Conservation (phyloP, 2,113 vertebrate genomes). For the Datnioides undecimradiatus region DNA sequence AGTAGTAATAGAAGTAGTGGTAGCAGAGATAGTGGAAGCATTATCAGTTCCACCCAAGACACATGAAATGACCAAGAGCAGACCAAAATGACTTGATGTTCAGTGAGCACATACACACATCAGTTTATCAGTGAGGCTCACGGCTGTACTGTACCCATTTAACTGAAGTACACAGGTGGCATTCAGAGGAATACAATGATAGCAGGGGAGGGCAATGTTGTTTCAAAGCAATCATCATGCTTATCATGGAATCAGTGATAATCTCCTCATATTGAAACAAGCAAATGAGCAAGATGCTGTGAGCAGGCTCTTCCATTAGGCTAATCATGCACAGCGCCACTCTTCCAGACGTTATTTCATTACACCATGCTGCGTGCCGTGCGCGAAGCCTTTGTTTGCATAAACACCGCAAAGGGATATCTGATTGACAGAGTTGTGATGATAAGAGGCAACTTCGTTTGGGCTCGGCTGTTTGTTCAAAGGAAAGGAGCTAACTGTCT, state of each 20-base stretch:
- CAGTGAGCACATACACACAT: not conserved
- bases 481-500: conserved; percentile 28
- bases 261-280: conserved; percentile 70
- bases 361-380: conserved; percentile 14
- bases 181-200: conserved; percentile 23
- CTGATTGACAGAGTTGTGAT: conserved; percentile 57
- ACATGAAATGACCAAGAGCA: not conserved
- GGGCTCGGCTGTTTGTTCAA: conserved; percentile 49
- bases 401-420: conserved; percentile 58
- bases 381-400: conserved; percentile 48
- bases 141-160: not conserved
- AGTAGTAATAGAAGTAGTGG: too few relatives aligned
- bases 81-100: not conserved
- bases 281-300: conserved; percentile 56
- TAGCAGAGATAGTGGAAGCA: too few relatives aligned
- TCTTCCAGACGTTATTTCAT: conserved; percentile 60
- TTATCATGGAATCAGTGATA: conserved; percentile 64
- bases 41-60: not conserved
- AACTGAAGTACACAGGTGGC: not conserved
- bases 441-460: conserved; percentile 57
- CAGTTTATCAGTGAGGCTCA: not conserved
- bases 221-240: conserved; percentile 54
- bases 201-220: conserved; percentile 4
- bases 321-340: conserved; percentile 58
- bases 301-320: conserved; percentile 57